These are phyloP conservation scores for Gracilinanus agilis DNA, from an alignment of 2,113 vertebrate species.

Conservation along the genomic window DNA sequence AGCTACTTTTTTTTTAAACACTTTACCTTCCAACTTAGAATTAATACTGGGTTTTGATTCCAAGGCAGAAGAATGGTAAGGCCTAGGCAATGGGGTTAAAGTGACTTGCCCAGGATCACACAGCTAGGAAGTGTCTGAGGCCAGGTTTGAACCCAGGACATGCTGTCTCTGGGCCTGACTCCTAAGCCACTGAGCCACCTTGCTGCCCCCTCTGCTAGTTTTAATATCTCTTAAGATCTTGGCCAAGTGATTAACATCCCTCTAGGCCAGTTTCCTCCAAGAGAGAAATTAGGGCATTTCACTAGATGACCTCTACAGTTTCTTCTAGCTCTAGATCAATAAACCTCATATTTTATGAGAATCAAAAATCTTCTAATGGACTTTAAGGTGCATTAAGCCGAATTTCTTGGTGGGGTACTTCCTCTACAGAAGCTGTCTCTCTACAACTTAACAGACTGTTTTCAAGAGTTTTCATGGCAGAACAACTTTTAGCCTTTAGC, in stretches of 20 bases:
- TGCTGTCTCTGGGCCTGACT: no score
- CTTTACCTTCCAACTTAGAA: no score
- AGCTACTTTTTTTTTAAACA: not conserved
- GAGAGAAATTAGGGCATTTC: not conserved
- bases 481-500: not conserved
- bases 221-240: not conserved
- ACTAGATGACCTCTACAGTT: not conserved
- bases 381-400: not conserved
- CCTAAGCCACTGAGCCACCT: no score
- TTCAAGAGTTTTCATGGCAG: not conserved
- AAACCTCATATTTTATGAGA: not conserved
- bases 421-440: not conserved
- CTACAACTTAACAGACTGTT: not conserved
- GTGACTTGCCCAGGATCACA: no score
- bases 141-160: no score
- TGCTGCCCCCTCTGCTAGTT: not conserved
- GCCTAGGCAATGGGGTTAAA: no score
- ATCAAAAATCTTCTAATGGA: not conserved
- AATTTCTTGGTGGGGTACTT: not conserved
- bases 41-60: no score
- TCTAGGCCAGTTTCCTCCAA: not conserved
- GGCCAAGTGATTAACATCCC: not conserved
- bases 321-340: not conserved
- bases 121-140: no score
- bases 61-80: no score